phyloP scores from a whole-genome alignment of 2,113 vertebrate genomes.

The Panurus biarmicus region DNA sequence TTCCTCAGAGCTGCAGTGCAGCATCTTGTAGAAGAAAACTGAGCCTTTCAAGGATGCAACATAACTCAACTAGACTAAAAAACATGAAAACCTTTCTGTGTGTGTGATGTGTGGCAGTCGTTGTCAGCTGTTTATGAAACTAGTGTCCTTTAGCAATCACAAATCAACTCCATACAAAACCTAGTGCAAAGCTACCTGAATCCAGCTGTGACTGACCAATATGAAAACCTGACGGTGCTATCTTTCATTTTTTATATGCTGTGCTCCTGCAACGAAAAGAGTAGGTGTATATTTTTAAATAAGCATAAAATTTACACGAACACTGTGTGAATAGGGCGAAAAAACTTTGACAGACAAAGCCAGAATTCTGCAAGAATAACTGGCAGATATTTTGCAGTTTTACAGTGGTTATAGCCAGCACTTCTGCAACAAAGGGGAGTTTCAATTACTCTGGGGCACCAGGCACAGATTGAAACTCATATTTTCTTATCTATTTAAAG shows the following conservation, averaged over 20 bases:
- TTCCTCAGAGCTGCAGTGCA: background rate
- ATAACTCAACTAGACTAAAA: background rate
- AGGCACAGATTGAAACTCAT: constrained; percentile 55
- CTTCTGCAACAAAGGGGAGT: constrained; percentile 54
- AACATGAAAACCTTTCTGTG: background rate
- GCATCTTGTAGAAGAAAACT: background rate
- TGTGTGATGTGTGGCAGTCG: background rate
- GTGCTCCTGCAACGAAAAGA: background rate
- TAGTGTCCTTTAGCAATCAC: background rate
- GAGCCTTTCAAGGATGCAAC: background rate
- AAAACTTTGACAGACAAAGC: constrained; percentile 9
- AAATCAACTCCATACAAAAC: background rate
- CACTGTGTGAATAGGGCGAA: background rate
- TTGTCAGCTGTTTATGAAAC: background rate
- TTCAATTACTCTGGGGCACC: constrained; percentile 51
- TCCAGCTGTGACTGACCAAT: background rate
- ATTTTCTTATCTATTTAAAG: constrained; percentile 59
- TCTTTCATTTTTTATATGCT: background rate
- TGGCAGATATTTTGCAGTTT: background rate
- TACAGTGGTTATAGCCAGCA: constrained; percentile 18
- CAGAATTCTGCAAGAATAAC: constrained; percentile 11
- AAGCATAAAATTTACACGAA: background rate
- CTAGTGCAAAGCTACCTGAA: background rate
- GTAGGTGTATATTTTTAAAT: background rate
- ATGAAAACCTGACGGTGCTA: background rate